These are phyloP conservation scores for Drosophila gunungcola DNA, from an alignment of 1,140 invertebrate genomes.

Conservation along the genomic window DNA sequence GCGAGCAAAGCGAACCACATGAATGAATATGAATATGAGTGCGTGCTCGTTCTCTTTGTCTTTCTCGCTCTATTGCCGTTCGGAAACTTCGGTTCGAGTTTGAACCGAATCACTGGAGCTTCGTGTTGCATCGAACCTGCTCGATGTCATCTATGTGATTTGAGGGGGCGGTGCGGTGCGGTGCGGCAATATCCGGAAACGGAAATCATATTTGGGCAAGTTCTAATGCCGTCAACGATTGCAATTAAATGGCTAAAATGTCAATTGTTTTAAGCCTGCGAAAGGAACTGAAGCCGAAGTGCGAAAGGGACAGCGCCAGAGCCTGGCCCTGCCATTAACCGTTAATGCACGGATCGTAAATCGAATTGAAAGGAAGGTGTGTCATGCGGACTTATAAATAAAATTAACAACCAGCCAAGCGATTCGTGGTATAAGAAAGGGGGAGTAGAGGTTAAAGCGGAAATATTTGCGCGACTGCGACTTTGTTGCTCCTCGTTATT, in stretches of 20 bases:
- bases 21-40: constrained; percentile 69
- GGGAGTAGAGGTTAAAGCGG: constrained; percentile 57
- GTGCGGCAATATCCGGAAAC: constrained; percentile 51
- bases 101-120: constrained; percentile 37
- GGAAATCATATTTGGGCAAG: constrained; percentile 68
- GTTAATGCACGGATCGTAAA: constrained; percentile 75
- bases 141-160: constrained; percentile 11
- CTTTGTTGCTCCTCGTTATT: constrained; percentile 25
- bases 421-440: not conserved
- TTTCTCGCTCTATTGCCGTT: constrained; percentile 14
- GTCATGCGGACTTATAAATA: constrained; percentile 80
- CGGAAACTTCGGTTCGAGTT: constrained; percentile 44
- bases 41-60: constrained; percentile 15
- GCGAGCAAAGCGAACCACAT: constrained; percentile 40
- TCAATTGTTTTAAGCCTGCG: constrained; percentile 49
- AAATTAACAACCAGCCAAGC: constrained; percentile 67
- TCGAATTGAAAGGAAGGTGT: constrained; percentile 70
- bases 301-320: not conserved
- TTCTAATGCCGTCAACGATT: constrained; percentile 50
- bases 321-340: constrained; percentile 59
- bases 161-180: too few species aligned
- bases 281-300: too few species aligned
- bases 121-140: constrained; percentile 74
- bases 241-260: constrained; percentile 46
- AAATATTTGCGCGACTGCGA: constrained; percentile 70